A percentile compares a stretch with the other conserved stretches of the same genome.
These are phyloP conservation scores for Leptatherina wallacei DNA, from an alignment of 2,797 vertebrate genomes.

Conservation along the genomic window DNA sequence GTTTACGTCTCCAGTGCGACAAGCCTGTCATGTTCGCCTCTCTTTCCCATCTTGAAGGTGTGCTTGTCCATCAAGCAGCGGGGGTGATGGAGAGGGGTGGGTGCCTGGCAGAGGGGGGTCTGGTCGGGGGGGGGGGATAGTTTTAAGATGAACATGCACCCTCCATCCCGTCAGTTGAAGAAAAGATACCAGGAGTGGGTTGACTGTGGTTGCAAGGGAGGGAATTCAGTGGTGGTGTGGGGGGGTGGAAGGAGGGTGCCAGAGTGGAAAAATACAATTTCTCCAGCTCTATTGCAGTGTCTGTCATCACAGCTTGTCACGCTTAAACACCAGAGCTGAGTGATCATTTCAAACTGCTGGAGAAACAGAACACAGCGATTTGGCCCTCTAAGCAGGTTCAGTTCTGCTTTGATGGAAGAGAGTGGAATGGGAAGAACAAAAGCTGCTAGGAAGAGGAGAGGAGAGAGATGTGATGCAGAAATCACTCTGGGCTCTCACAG, in stretches of 20 bases:
- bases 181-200: slow-evolving; percentile 67
- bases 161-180: slow-evolving; percentile 75
- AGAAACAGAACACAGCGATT: slow-evolving; percentile 83
- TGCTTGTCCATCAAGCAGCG: slow-evolving; percentile 83
- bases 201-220: slow-evolving; percentile 64
- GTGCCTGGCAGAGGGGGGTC: slow-evolving; percentile 67
- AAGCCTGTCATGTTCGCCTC: slow-evolving; percentile 82
- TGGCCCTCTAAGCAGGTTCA: slow-evolving; percentile 82
- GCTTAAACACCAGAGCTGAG: slow-evolving; percentile 82
- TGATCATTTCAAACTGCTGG: slow-evolving; percentile 84
- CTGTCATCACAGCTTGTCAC: slow-evolving; percentile 87
- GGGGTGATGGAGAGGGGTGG: slow-evolving; percentile 73
- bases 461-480: slow-evolving; percentile 58
- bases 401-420: slow-evolving; percentile 77
- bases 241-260: slow-evolving; percentile 40
- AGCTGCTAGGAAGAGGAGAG: slow-evolving; percentile 57
- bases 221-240: slow-evolving; percentile 53
- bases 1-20: slow-evolving; percentile 80
- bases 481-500: slow-evolving; percentile 51
- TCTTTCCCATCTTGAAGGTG: slow-evolving; percentile 81
- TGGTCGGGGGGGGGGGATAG: slow-evolving; percentile 71
- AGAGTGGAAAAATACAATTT: slow-evolving; percentile 79
- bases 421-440: slow-evolving; percentile 75
- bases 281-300: slow-evolving; percentile 82
- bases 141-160: slow-evolving; percentile 75